Evolutionary conservation across 2,797 vertebrate species (phyloP), one percentile per base, ranked within the genome.

Genomic region (Myotis planiceps): DNA sequence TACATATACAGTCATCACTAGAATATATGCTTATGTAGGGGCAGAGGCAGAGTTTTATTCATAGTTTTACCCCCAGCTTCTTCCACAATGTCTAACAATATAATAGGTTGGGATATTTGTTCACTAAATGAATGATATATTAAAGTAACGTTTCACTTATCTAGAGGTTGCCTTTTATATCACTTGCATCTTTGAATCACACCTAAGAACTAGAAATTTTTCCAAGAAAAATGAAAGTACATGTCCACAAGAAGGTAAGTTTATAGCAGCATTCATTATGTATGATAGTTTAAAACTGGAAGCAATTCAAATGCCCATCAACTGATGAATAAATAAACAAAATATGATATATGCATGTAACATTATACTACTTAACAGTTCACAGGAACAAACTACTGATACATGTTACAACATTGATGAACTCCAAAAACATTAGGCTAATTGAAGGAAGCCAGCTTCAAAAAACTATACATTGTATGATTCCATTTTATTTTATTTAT

Each of bases 241-340:
- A 2, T 71, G 13, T 81, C 45, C 29, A 12, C 29, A 25, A 63
- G 55, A 66, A 80, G 58, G 63, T 34, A 13, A 45, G n/a, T 88
- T 95, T n/a, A 90, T 81, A 85, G 72, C 15, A 53, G 12, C 19
- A 49, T 89, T 97, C 15, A 47, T 89, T 80, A 68, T 91, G 86
- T 60, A 32, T 82, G 51, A 68, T 81, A 82, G 37, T 74, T 45
- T 58, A 42, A 39, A 92, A 94, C 47, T 79, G 27, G 42, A 87
- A 92, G 21, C 47, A 92, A 8, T 76, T 95, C 72, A 95, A 39
- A 68, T 95, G 15, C 39, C 47, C 49, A 51, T 39, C 6, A 74
- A 3, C 21, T 75, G 34, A 68, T 69, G n/a, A 90, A 47, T 82
- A 42, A 68, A 81, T 76, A 88, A 81, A 72, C 29, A 86, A 80